Percentiles rank a stretch among this genome's conserved stretches.
Evolutionary conservation across 2,888 invertebrate species (phyloP).

Genomic region (Acanthosepion esculentum): DNA sequence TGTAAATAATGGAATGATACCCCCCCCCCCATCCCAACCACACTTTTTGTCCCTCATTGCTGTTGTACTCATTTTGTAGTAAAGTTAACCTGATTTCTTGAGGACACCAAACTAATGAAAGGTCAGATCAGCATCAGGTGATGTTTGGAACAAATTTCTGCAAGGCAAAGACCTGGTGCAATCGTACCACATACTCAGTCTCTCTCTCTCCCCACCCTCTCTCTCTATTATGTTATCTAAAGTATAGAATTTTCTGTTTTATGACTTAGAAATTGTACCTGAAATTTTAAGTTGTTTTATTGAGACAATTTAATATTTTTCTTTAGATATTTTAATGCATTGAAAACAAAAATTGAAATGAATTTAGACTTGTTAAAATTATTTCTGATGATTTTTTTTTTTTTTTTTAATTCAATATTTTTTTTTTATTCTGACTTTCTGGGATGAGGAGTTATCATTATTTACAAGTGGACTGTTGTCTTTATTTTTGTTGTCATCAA

Average conservation of each 20-base stretch:
- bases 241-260: neutral
- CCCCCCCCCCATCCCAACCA: neutral
- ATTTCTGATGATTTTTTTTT: no score
- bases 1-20: neutral
- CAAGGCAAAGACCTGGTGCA: neutral
- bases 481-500: no score
- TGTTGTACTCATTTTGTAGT: neutral
- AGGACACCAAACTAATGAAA: neutral
- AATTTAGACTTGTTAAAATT: no score
- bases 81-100: constrained; percentile 33
- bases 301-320: neutral
- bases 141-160: neutral
- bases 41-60: neutral
- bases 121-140: constrained; percentile 7
- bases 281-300: neutral
- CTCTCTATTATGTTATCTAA: neutral
- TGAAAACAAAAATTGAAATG: no score
- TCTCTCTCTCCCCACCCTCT: neutral
- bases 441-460: no score
- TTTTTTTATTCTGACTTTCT: no score
- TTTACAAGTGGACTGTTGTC: no score
- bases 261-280: neutral
- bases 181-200: neutral
- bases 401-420: no score
- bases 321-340: neutral